phyloP scores from a whole-genome alignment of 2,113 vertebrate genomes.

The Neomonachus schauinslandi region DNA sequence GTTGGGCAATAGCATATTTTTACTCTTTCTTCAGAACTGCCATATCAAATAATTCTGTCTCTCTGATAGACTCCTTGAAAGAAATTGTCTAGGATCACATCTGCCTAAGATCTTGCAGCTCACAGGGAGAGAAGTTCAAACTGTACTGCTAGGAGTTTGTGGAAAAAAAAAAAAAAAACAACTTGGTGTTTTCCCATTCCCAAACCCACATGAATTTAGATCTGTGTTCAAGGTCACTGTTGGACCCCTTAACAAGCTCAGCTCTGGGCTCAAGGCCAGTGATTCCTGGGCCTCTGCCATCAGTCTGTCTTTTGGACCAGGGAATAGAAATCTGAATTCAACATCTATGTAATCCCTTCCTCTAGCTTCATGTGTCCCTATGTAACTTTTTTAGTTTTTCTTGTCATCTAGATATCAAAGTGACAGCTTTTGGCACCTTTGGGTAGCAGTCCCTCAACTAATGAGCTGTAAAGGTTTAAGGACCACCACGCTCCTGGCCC shows the following conservation, averaged over 20 bases:
- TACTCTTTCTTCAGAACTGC: conserved; percentile 10
- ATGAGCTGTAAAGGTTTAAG: background rate
- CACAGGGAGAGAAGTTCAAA: background rate
- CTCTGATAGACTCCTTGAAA: background rate
- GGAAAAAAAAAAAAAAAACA: background rate
- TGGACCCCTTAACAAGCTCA: background rate
- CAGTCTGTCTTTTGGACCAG: background rate
- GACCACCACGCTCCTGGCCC: accelerated
- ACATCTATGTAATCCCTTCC: background rate
- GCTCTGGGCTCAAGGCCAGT: background rate
- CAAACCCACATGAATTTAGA: background rate
- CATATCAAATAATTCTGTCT: conserved; percentile 46
- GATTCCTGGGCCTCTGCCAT: conserved; percentile 16
- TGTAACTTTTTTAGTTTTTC: background rate
- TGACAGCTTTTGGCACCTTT: background rate
- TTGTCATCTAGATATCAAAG: conserved; percentile 4
- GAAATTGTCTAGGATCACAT: background rate
- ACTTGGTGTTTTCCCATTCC: background rate
- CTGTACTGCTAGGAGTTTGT: background rate
- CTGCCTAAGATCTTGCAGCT: background rate
- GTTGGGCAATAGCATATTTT: conserved; percentile 10
- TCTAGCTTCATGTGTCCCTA: background rate
- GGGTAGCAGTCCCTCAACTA: background rate
- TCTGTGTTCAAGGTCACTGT: conserved; percentile 25
- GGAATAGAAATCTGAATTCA: conserved; percentile 25